A percentile compares a stretch with the other conserved stretches of the same genome.
Evolutionary conservation across 2,797 vertebrate genomes (phyloP).

Genomic region (Epinephelus malabaricus): DNA sequence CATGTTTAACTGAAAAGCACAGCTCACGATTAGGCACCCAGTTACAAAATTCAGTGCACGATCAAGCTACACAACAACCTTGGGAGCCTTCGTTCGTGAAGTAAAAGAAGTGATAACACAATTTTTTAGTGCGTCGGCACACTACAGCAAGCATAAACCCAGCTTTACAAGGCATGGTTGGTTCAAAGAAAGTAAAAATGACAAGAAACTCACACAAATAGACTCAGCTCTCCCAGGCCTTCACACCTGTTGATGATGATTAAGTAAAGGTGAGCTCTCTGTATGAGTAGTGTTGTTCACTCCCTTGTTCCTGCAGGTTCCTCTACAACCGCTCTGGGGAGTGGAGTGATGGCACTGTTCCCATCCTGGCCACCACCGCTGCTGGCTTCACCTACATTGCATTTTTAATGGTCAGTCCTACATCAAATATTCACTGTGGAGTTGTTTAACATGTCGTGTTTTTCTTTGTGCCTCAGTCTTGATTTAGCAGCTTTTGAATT

Average conservation of each 20-base stretch:
- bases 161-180: neutral
- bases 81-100: too few species aligned
- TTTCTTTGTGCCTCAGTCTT: neutral
- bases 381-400: conserved; percentile 93
- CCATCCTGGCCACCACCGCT: conserved; percentile 93
- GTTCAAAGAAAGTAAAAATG: neutral
- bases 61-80: too few species aligned
- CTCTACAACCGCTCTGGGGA: conserved; percentile 94
- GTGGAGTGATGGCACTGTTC: conserved; percentile 97
- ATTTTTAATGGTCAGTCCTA: conserved; percentile 90
- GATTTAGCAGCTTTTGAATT: conserved; percentile 5
- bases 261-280: conserved; percentile 1
- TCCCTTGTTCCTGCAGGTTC: conserved; percentile 86
- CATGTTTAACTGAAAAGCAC: too few species aligned
- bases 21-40: too few species aligned
- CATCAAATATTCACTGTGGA: conserved; percentile 5
- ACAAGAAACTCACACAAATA: neutral
- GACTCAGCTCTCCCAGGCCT: neutral
- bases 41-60: too few species aligned
- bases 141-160: too few species aligned
- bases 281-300: conserved; percentile 1
- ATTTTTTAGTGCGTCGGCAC: too few species aligned
- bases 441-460: neutral
- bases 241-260: neutral
- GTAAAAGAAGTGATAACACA: too few species aligned